Evolutionary conservation across 1,140 invertebrate species (phyloP).

Genomic region (Sesamia nonagrioides): DNA sequence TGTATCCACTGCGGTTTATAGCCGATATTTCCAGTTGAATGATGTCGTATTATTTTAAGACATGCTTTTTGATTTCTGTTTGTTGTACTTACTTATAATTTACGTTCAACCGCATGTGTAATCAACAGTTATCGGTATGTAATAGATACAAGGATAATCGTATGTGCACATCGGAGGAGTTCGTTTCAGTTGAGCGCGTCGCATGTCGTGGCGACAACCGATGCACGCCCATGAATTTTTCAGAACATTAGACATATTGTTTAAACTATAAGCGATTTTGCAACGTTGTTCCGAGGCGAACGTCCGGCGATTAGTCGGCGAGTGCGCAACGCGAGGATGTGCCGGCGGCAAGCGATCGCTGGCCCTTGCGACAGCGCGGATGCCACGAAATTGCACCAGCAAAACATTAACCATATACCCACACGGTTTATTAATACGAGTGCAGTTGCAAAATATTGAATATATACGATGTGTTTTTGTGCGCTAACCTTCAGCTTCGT

Average conservation of each 20-base stretch:
- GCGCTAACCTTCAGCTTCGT: slow-evolving; percentile 77
- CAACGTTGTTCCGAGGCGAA: slow-evolving; percentile 75
- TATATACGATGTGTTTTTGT: slow-evolving; percentile 76
- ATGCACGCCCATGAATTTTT: slow-evolving; percentile 53
- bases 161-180: slow-evolving; percentile 11
- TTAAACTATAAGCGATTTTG: slow-evolving; percentile 61
- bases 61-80: slow-evolving; percentile 22
- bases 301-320: slow-evolving; percentile 79
- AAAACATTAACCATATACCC: slow-evolving; percentile 64
- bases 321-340: slow-evolving; percentile 82
- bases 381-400: slow-evolving; percentile 76
- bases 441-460: slow-evolving; percentile 81
- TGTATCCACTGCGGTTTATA: slow-evolving; percentile 59
- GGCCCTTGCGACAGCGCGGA: slow-evolving; percentile 82
- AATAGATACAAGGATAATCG: slow-evolving; percentile 23
- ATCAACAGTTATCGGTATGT: slow-evolving; percentile 27
- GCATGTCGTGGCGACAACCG: slow-evolving; percentile 37
- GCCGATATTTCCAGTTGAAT: slow-evolving; percentile 9
- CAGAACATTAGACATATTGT: slow-evolving; percentile 53
- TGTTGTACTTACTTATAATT: slow-evolving; percentile 1
- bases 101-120: slow-evolving; percentile 4
- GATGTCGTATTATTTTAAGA: slow-evolving; percentile 27
- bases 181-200: slow-evolving; percentile 8
- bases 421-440: slow-evolving; percentile 79
- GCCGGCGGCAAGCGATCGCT: slow-evolving; percentile 65